Base-by-base conservation (phyloP, 2,797 vertebrate species). In the Hippocampus kuda region DNA sequence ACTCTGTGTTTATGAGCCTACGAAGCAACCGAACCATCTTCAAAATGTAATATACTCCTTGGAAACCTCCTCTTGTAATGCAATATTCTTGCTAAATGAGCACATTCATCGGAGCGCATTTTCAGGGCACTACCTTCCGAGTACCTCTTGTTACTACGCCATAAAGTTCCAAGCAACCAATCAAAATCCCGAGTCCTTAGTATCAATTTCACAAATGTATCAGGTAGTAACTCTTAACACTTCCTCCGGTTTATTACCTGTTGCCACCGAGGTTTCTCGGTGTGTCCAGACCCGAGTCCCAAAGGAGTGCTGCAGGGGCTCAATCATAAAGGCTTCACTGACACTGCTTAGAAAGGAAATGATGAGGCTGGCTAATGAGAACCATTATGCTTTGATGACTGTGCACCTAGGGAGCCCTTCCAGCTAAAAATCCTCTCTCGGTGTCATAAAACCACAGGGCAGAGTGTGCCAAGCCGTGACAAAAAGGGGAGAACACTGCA, bases 281-380 rank as follows among this genome's bases (percentile, higher is more conserved):
- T 76, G 67, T 77, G 82, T 83, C 71, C 72, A 64, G 53, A 67
- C 20, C 67, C 67, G 56, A 49, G 57, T 77, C 77, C 79, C 79
- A 56, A 70, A 83, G 81, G 81, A 83, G 79, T 73, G 65, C 81
- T 84, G 78, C 73, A 71, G 75, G 83, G 71, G 53, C 76, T 82
- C 74, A 78, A 70, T 77, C 74, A 83, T 84, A 83, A 85, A 84
- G 72, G 44, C 69, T 76, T 75, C 30, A 49, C 67, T 78, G 72
- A 84, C 78, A 77, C 75, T 77, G 70, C 76, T 81, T 78, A 60
- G 79, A 77, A 81, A 84, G 79, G 83, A 86, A 87, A 84, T 77
- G 79, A 88, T 88, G 80, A 88, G 83, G 83, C 73, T 38, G 27
- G 77, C 77, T 88, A 88, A 87, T 88, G 85, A 82, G 82, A 84